Evolutionary conservation across 2,113 vertebrate genomes (phyloP).

Genomic region (Merops nubicus): DNA sequence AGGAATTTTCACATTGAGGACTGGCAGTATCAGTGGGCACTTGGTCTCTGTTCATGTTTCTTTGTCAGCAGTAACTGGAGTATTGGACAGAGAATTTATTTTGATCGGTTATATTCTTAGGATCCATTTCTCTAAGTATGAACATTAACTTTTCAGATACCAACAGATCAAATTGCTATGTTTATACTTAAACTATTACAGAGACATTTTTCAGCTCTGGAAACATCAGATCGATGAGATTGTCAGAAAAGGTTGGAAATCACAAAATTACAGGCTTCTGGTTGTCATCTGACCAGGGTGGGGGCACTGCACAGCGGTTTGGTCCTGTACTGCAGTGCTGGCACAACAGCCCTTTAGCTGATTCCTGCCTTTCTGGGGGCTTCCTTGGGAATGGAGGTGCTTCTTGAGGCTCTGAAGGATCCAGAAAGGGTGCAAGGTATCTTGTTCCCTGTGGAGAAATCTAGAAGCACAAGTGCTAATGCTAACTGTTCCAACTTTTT

Average conservation of each 20-base stretch:
- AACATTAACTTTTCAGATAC: background rate
- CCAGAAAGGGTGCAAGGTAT: background rate
- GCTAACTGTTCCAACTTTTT: background rate
- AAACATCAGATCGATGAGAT: background rate
- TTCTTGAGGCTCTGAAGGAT: background rate
- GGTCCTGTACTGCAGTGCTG: background rate
- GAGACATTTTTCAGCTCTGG: background rate
- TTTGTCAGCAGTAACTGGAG: background rate
- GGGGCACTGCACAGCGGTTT: background rate
- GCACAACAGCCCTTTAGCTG: background rate
- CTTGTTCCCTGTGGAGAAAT: background rate
- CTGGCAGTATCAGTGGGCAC: background rate
- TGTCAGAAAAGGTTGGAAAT: background rate
- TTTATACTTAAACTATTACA: background rate
- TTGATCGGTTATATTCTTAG: background rate
- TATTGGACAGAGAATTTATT: background rate
- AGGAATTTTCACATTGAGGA: background rate
- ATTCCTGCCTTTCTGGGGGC: background rate
- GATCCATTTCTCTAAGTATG: background rate
- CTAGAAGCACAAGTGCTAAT: background rate
- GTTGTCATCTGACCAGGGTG: background rate
- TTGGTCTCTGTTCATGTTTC: background rate
- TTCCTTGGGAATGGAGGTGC: background rate
- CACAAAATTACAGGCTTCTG: background rate
- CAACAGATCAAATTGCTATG: background rate